phyloP scores from a whole-genome alignment of 1,140 invertebrate species.

The Potamilus streckersoni region DNA sequence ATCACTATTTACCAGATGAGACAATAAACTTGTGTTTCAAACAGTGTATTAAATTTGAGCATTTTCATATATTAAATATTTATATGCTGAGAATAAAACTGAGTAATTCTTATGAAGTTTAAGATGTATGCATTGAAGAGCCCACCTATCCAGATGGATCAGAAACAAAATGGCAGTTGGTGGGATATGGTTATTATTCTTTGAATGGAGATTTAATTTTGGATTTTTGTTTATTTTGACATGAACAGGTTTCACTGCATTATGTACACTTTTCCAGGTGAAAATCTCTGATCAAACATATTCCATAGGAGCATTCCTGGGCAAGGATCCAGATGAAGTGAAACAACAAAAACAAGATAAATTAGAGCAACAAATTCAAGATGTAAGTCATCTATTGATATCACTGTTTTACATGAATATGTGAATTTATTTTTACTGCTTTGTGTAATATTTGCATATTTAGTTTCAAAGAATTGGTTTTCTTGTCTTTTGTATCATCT shows the following conservation, averaged over 20 bases:
- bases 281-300: constrained; percentile 64
- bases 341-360: constrained; percentile 65
- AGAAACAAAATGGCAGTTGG: too few species aligned
- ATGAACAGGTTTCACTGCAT: background rate
- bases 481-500: background rate
- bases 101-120: too few species aligned
- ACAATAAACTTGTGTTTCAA: too few species aligned
- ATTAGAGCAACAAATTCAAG: constrained; percentile 58
- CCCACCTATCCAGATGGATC: too few species aligned
- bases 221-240: too few species aligned
- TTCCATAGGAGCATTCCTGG: constrained; percentile 64
- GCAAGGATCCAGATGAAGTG: constrained; percentile 65
- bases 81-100: too few species aligned
- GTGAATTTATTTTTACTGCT: background rate
- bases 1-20: too few species aligned
- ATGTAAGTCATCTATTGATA: constrained; percentile 44
- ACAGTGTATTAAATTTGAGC: too few species aligned
- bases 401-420: background rate
- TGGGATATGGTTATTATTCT: too few species aligned
- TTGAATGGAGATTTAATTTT: too few species aligned
- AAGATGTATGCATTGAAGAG: too few species aligned
- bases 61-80: too few species aligned
- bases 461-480: background rate
- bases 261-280: constrained; percentile 38
- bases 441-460: background rate